Conservation (phyloP, 2,113 vertebrate species). For the Salminus brasiliensis region DNA sequence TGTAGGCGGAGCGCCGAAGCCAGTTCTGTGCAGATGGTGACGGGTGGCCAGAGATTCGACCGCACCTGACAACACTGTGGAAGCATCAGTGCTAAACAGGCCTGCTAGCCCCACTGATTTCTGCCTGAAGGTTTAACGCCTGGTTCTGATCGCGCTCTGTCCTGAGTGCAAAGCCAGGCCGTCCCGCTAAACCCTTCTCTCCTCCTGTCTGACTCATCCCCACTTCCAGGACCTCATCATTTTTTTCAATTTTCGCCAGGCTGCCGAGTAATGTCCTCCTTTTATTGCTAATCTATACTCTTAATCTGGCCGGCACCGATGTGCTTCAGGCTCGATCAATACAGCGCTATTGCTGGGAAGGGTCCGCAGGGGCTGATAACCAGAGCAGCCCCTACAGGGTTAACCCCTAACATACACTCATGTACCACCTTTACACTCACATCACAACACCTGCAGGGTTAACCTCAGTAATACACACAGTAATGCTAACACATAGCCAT, state of each 20-base stretch:
- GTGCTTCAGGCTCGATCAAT: slow-evolving; percentile 73
- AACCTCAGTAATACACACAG: slow-evolving; percentile 48
- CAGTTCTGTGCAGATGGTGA: no score
- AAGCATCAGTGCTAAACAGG: not conserved
- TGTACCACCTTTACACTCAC: slow-evolving; percentile 23
- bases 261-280: slow-evolving; percentile 76
- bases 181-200: slow-evolving; percentile 23
- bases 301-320: slow-evolving; percentile 78
- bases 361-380: slow-evolving; percentile 72
- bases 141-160: not conserved
- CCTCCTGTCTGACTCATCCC: slow-evolving; percentile 55
- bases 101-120: not conserved
- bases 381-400: slow-evolving; percentile 39
- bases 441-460: slow-evolving; percentile 35
- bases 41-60: no score
- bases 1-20: no score
- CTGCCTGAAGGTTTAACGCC: not conserved
- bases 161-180: not conserved
- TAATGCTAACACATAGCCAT: slow-evolving; percentile 18
- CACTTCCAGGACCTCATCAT: slow-evolving; percentile 59
- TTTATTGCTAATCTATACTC: slow-evolving; percentile 83
- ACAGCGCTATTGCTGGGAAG: slow-evolving; percentile 74
- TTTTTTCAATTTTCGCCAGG: slow-evolving; percentile 67
- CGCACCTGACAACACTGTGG: no score
- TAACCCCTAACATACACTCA: slow-evolving; percentile 18